A percentile compares a stretch with the other conserved stretches of the same genome.
Evolutionary conservation across 1,140 invertebrate species (phyloP).

Genomic region (Sinonovacula constricta): DNA sequence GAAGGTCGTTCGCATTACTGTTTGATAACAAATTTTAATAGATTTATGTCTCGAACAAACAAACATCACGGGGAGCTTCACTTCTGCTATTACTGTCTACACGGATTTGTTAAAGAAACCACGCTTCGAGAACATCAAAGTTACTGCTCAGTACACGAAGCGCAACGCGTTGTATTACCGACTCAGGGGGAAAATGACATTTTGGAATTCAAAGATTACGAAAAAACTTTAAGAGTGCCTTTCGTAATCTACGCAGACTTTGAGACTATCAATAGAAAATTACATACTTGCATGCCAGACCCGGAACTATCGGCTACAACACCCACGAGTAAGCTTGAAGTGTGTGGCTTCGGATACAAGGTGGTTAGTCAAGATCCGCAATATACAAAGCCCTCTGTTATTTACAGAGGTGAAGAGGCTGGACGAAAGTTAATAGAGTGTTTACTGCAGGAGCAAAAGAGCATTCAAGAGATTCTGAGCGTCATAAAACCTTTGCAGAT

Average conservation of each 20-base stretch:
- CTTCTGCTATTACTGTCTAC: slow-evolving; percentile 12
- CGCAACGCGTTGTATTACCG: slow-evolving; percentile 17
- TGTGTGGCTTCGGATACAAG: slow-evolving; percentile 25
- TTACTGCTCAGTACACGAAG: slow-evolving; percentile 8
- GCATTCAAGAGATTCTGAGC: slow-evolving; percentile 6
- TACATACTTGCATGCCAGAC: neutral
- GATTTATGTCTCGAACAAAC: slow-evolving; percentile 18
- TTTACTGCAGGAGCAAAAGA: slow-evolving; percentile 16
- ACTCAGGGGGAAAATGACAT: slow-evolving; percentile 14
- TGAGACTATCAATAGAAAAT: slow-evolving; percentile 21
- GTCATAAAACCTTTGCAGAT: slow-evolving; percentile 4
- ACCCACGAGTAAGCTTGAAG: slow-evolving; percentile 3
- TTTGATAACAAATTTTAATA: slow-evolving; percentile 7
- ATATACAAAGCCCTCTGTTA: slow-evolving; percentile 19
- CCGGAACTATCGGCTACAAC: slow-evolving; percentile 9
- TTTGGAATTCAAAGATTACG: slow-evolving; percentile 13
- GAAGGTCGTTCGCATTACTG: neutral
- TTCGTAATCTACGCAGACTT: too few relatives aligned
- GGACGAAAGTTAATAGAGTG: slow-evolving; percentile 12
- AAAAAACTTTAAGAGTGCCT: neutral
- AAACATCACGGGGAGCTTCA: neutral
- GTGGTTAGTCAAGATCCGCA: slow-evolving; percentile 1
- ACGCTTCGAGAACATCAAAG: neutral
- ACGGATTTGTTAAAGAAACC: slow-evolving; percentile 5
- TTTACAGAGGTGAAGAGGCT: slow-evolving; percentile 25